Conservation (phyloP, 2,888 invertebrate species). For the Ommatoiulus sabulosus region DNA sequence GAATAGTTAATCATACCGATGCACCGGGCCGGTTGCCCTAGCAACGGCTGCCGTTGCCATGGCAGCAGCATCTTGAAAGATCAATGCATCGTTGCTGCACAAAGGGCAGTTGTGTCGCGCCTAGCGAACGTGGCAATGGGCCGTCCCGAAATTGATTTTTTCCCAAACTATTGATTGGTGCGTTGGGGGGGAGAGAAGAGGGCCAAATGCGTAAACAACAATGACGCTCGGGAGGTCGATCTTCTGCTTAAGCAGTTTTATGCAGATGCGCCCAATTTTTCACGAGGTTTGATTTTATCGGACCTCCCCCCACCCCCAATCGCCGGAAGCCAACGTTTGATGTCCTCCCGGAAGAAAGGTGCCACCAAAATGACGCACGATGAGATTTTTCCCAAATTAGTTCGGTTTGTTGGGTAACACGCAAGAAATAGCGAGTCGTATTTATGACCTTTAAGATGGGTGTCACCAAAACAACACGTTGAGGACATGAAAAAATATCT, state of each 20-base stretch:
- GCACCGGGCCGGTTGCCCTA: conserved; percentile 56
- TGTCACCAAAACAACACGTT: too few species aligned
- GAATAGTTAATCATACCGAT: conserved; percentile 57
- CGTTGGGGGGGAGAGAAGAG: not conserved
- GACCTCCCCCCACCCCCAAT: not conserved
- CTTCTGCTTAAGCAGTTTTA: not conserved
- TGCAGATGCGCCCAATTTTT: not conserved
- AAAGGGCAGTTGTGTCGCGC: conserved; percentile 57
- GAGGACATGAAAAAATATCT: too few species aligned
- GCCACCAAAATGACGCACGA: not conserved
- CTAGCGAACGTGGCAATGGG: conserved; percentile 10
- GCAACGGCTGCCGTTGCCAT: conserved; percentile 57
- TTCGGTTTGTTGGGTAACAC: too few species aligned
- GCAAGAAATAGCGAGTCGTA: too few species aligned
- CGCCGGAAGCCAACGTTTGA: not conserved
- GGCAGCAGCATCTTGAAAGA: conserved; percentile 57
- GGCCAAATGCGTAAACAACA: conserved; percentile 35
- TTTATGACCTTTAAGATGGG: too few species aligned
- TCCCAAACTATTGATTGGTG: conserved; percentile 26
- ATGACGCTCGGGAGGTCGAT: not conserved
- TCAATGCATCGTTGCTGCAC: conserved; percentile 55
- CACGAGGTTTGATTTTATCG: not conserved
- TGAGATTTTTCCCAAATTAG: not conserved
- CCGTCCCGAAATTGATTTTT: conserved; percentile 45
- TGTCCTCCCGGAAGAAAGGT: not conserved